Percentiles rank a stretch among this genome's conserved stretches.
Evolutionary conservation across 2,113 vertebrate genomes (phyloP).

Genomic region (Xiphorhynchus elegans): DNA sequence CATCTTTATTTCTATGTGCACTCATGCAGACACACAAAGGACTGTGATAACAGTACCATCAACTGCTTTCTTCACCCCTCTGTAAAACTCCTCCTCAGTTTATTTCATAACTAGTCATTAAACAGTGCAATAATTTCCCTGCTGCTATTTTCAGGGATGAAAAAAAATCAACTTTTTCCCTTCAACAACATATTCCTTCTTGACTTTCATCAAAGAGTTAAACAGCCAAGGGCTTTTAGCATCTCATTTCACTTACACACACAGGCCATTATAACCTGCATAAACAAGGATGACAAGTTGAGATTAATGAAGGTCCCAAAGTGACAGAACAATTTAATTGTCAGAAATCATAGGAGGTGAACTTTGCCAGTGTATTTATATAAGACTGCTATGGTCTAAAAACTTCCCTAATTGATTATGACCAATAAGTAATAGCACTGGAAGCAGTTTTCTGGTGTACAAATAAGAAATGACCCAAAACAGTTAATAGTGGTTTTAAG

Average conservation of each 20-base stretch:
- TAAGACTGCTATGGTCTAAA: constrained; percentile 84
- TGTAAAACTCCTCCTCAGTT: neutral
- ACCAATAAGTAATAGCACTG: constrained; percentile 88
- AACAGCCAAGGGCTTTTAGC: constrained; percentile 77
- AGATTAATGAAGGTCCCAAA: constrained; percentile 96
- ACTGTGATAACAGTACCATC: neutral
- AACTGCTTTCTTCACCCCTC: neutral
- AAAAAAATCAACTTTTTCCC: constrained; percentile 1
- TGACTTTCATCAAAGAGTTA: constrained; percentile 79
- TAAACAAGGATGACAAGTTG: constrained; percentile 99
- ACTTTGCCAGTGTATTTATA: constrained; percentile 91
- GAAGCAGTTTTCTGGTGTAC: constrained; percentile 76
- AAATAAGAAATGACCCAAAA: constrained; percentile 76
- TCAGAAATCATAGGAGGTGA: constrained; percentile 92
- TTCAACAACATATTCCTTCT: constrained; percentile 64
- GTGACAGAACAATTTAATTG: constrained; percentile 97
- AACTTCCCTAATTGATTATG: constrained; percentile 92
- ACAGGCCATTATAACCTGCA: constrained; percentile 86
- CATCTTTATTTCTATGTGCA: neutral
- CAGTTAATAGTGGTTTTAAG: constrained; percentile 73
- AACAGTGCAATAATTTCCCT: neutral
- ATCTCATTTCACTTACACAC: constrained; percentile 81
- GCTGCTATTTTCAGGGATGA: constrained; percentile 11
- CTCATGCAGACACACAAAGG: neutral
- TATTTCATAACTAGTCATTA: neutral